These are phyloP conservation scores for Donacobius atricapilla DNA, from an alignment of 2,113 vertebrate genomes.

Conservation along the genomic window DNA sequence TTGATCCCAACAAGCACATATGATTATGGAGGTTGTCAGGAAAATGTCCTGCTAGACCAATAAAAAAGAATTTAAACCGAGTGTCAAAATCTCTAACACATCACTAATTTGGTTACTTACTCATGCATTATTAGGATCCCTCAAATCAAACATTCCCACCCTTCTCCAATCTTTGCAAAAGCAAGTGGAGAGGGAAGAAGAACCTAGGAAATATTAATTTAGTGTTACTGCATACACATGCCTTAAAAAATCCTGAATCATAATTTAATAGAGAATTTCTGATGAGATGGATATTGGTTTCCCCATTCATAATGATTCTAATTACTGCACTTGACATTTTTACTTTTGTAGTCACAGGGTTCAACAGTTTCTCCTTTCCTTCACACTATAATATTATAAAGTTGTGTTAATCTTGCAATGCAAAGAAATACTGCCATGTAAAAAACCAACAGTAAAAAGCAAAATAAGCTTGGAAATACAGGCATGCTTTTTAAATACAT, in stretches of 20 bases:
- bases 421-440: not conserved
- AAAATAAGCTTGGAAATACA: not conserved
- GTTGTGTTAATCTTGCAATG: not conserved
- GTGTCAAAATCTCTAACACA: not conserved
- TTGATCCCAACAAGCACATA: not conserved
- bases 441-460: not conserved
- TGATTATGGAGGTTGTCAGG: not conserved
- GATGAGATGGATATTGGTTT: not conserved
- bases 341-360: not conserved
- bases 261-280: not conserved
- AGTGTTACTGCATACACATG: not conserved
- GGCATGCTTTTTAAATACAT: not conserved
- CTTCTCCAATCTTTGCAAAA: not conserved
- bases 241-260: not conserved
- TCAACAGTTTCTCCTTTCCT: not conserved
- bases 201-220: not conserved
- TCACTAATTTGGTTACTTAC: not conserved
- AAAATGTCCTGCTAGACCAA: not conserved
- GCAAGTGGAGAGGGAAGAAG: not conserved
- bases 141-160: not conserved
- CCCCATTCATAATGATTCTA: not conserved
- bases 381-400: not conserved
- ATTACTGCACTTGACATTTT: not conserved
- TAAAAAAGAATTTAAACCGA: not conserved
- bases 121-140: not conserved